A percentile compares a stretch with the other conserved stretches of the same genome.
These are phyloP conservation scores for Chaetura pelagica DNA, from an alignment of 2,113 vertebrate species.

Conservation along the genomic window DNA sequence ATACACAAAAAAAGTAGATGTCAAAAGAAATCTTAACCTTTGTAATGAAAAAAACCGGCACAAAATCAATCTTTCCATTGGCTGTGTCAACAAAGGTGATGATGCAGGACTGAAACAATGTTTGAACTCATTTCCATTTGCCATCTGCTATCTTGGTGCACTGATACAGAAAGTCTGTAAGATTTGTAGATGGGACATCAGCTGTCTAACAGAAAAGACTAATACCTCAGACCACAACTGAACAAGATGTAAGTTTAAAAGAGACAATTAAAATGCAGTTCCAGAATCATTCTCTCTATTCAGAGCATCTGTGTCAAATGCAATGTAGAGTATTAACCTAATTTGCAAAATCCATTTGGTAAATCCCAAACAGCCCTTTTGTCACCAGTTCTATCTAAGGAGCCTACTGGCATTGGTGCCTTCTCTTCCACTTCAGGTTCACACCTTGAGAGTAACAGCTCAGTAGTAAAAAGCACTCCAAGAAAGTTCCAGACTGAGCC, in stretches of 20 bases:
- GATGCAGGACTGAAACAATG: not conserved
- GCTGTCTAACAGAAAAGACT: not conserved
- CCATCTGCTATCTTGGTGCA: not conserved
- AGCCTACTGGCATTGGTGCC: not conserved
- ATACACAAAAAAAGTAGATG: not conserved
- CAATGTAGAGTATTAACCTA: constrained; percentile 32
- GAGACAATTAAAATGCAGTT: constrained; percentile 19
- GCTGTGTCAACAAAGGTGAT: not conserved
- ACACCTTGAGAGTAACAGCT: not conserved
- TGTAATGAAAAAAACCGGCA: not conserved
- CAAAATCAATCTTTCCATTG: not conserved
- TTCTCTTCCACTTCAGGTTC: not conserved
- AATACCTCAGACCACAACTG: not conserved
- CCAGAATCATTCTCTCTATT: not conserved
- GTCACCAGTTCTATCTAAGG: not conserved
- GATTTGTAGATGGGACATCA: not conserved
- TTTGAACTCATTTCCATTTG: not conserved
- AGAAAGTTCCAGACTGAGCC: constrained; percentile 22
- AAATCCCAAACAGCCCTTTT: not conserved
- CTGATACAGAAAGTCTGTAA: not conserved
- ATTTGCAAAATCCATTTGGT: constrained; percentile 28
- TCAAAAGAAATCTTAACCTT: not conserved
- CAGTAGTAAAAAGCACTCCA: constrained; percentile 12
- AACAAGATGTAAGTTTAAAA: not conserved
- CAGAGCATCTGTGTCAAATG: not conserved